These are phyloP conservation scores for Thermophis baileyi DNA, from an alignment of 2,113 vertebrate species.

Conservation along the genomic window DNA sequence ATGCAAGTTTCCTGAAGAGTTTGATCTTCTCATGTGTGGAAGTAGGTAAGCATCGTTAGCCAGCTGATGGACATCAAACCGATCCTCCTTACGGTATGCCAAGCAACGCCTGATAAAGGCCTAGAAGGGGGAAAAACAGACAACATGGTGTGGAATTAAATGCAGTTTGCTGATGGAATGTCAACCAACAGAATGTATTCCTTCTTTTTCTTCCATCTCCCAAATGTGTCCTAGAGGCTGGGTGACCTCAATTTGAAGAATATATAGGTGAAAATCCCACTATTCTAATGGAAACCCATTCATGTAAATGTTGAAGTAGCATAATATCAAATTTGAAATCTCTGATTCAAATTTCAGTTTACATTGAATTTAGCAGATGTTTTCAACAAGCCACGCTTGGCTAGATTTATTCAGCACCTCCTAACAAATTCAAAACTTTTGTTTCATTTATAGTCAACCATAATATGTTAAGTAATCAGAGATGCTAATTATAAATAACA, in stretches of 20 bases:
- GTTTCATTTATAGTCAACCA: not conserved
- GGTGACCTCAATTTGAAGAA: not conserved
- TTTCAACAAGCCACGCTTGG: not conserved
- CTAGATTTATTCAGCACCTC: not conserved
- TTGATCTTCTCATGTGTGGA: conserved; percentile 96
- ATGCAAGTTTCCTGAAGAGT: conserved; percentile 97
- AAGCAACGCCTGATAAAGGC: conserved; percentile 96
- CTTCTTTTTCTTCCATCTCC: not conserved
- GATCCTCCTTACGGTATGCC: conserved; percentile 97
- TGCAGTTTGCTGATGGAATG: not conserved
- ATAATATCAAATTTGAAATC: not conserved
- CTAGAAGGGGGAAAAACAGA: conserved; percentile 59
- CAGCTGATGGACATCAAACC: conserved; percentile 93
- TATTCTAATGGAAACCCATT: not conserved
- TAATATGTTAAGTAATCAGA: not conserved
- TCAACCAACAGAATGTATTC: not conserved
- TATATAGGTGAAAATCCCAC: not conserved
- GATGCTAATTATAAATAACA: not conserved
- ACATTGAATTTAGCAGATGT: not conserved
- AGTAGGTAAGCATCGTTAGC: conserved; percentile 96
- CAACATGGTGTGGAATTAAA: not conserved
- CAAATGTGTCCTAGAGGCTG: not conserved
- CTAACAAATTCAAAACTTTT: not conserved
- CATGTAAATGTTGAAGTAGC: not conserved
- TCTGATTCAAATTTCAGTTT: not conserved